Evolutionary conservation across 2,113 vertebrate species (phyloP).

Genomic region (Seriola aureovittata): DNA sequence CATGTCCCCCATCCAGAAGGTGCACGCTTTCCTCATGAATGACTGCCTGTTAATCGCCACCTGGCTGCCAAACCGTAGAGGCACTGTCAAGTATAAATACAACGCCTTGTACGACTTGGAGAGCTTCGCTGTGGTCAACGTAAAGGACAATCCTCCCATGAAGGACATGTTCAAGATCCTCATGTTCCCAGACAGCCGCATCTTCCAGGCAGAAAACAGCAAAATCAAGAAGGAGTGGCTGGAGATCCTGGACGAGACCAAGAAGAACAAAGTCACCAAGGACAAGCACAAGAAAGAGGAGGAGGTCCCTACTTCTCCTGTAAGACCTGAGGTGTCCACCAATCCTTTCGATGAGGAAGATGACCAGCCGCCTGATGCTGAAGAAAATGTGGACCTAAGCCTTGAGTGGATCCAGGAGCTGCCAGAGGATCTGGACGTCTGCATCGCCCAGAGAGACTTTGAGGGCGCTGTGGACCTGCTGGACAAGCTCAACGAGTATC

Average conservation of each 20-base stretch:
- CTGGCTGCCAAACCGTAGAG: conserved; percentile 92
- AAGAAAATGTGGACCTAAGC: conserved; percentile 90
- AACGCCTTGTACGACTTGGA: conserved; percentile 94
- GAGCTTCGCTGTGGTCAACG: conserved; percentile 95
- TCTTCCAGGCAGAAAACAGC: conserved; percentile 98
- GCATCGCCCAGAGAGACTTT: conserved; percentile 97
- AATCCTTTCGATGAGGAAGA: conserved; percentile 90
- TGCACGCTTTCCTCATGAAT: conserved; percentile 98
- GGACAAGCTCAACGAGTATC: conserved; percentile 93
- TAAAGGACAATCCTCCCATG: conserved; percentile 98
- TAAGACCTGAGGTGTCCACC: conserved; percentile 80
- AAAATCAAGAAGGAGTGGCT: conserved; percentile 99
- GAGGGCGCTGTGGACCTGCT: conserved; percentile 96
- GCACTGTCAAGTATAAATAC: conserved; percentile 91
- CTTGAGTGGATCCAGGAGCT: conserved; percentile 98
- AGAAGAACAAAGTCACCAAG: conserved; percentile 90
- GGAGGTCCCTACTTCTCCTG: conserved; percentile 81
- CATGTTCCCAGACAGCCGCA: conserved; percentile 97
- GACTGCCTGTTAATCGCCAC: conserved; percentile 96
- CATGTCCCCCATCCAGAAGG: conserved; percentile 95
- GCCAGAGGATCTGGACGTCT: conserved; percentile 96
- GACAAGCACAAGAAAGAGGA: conserved; percentile 91
- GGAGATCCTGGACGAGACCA: conserved; percentile 96
- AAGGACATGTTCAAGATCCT: conserved; percentile 99
- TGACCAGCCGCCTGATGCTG: conserved; percentile 69